A percentile compares a stretch with the other conserved stretches of the same genome.
These are phyloP conservation scores for Odontocolon sp. DNA, from an alignment of 2,888 invertebrate species.

Conservation along the genomic window DNA sequence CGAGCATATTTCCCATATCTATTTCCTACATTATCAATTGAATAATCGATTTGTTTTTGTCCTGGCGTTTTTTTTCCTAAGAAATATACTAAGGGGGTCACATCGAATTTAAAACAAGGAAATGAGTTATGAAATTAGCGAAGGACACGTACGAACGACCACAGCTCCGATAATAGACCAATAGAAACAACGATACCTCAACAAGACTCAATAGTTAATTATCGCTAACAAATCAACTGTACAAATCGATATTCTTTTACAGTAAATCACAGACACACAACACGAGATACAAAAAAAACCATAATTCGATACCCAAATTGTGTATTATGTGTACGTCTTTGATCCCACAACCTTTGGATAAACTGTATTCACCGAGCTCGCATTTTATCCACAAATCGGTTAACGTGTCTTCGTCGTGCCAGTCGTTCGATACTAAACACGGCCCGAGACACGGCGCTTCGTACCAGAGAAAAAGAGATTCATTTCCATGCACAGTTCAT, in stretches of 20 bases:
- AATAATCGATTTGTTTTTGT: not conserved
- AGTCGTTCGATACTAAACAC: slow-evolving; percentile 12
- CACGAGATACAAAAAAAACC: slow-evolving; percentile 56
- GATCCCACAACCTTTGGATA: slow-evolving; percentile 3
- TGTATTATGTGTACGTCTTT: slow-evolving; percentile 24
- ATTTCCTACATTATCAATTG: not conserved
- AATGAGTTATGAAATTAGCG: slow-evolving; percentile 24
- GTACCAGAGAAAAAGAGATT: slow-evolving; percentile 59
- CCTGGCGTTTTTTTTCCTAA: not conserved
- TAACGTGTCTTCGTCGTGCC: slow-evolving; percentile 41
- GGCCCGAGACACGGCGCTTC: slow-evolving; percentile 35
- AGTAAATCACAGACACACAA: slow-evolving; percentile 68
- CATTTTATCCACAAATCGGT: slow-evolving; percentile 31
- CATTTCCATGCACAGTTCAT: slow-evolving; percentile 75
- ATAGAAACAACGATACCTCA: slow-evolving; percentile 81
- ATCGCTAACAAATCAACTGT: slow-evolving; percentile 79
- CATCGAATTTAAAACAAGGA: not conserved
- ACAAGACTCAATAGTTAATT: slow-evolving; percentile 80
- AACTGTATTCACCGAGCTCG: slow-evolving; percentile 37
- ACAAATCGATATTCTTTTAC: slow-evolving; percentile 81
- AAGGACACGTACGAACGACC: slow-evolving; percentile 68
- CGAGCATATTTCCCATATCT: slow-evolving; percentile 32
- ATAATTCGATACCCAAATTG: slow-evolving; percentile 37
- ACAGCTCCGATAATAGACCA: slow-evolving; percentile 78
- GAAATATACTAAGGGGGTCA: not conserved